A percentile compares a stretch with the other conserved stretches of the same genome.
Evolutionary conservation across 2,888 invertebrate genomes (phyloP).

Genomic region (Caenorhabditis sp.): DNA sequence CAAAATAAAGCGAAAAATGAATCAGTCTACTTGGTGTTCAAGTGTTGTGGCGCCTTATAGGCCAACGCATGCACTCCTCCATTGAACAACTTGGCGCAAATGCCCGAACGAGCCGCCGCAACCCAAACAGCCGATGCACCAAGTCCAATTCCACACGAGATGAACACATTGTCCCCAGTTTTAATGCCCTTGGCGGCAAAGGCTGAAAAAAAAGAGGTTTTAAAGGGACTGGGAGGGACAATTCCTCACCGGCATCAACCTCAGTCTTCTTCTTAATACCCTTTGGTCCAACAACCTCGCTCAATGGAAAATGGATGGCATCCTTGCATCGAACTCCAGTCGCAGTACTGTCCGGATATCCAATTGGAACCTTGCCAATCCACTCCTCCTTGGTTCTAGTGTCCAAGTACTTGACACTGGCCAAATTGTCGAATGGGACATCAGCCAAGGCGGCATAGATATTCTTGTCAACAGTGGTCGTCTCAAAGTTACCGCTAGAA

Average conservation of each 20-base stretch:
- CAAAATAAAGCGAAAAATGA: no score
- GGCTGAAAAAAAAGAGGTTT: constrained; percentile 14
- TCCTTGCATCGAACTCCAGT: constrained; percentile 18
- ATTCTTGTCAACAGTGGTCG: constrained; percentile 17
- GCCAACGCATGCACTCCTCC: constrained; percentile 40
- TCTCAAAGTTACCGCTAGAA: constrained; percentile 32
- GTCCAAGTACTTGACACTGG: constrained; percentile 35
- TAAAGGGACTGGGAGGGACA: neutral
- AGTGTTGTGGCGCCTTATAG: constrained; percentile 30
- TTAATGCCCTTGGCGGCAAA: constrained; percentile 38
- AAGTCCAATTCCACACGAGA: constrained; percentile 28
- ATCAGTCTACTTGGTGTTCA: constrained; percentile 13
- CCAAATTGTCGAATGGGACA: constrained; percentile 35
- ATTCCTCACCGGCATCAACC: constrained; percentile 17
- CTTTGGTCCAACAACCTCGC: constrained; percentile 34
- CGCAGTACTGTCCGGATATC: constrained; percentile 30
- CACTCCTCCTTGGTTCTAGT: constrained; percentile 32
- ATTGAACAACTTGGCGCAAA: constrained; percentile 31
- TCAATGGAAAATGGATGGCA: constrained; percentile 37
- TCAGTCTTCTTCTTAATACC: constrained; percentile 46
- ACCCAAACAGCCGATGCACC: constrained; percentile 32
- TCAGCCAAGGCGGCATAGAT: constrained; percentile 25
- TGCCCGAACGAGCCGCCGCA: constrained; percentile 33
- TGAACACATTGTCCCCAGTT: constrained; percentile 31
- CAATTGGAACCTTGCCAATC: constrained; percentile 36